Conservation (phyloP, 53 echinoderm and acorn worm genomes). For the Crossaster papposus region DNA sequence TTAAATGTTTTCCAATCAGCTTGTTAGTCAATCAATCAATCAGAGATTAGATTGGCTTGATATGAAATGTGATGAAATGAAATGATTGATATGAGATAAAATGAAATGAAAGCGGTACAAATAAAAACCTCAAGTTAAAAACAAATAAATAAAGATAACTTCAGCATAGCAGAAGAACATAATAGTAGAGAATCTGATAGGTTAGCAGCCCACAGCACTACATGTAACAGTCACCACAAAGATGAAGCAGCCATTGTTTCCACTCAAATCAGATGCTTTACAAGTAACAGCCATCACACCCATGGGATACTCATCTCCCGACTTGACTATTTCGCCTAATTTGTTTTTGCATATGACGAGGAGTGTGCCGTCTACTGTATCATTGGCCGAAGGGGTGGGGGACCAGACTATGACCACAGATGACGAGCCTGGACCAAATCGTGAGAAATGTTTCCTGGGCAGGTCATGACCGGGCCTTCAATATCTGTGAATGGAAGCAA, state of each 20-base stretch:
- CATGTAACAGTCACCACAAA: neutral
- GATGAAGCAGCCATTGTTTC: neutral
- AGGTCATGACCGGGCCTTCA: slow-evolving; percentile 10
- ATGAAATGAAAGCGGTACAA: neutral
- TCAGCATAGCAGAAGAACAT: neutral
- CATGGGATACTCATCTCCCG: slow-evolving; percentile 10
- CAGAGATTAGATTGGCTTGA: too few species aligned
- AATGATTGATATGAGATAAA: neutral
- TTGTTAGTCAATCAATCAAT: neutral
- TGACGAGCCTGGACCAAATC: neutral
- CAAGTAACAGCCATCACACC: neutral
- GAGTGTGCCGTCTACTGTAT: slow-evolving; percentile 9
- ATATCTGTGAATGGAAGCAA: neutral
- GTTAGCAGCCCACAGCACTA: neutral
- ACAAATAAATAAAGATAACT: neutral
- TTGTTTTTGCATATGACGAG: slow-evolving; percentile 4
- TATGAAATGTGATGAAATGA: neutral
- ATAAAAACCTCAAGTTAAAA: neutral
- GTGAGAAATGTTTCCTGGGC: neutral
- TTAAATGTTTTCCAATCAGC: neutral
- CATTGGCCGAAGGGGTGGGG: neutral
- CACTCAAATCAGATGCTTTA: neutral
- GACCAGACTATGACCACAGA: neutral
- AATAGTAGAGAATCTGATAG: neutral
- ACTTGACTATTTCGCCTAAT: neutral